A percentile compares a stretch with the other conserved stretches of the same genome.
Evolutionary conservation across 2,888 invertebrate genomes (phyloP).

Genomic region (Cistogaster globosa): DNA sequence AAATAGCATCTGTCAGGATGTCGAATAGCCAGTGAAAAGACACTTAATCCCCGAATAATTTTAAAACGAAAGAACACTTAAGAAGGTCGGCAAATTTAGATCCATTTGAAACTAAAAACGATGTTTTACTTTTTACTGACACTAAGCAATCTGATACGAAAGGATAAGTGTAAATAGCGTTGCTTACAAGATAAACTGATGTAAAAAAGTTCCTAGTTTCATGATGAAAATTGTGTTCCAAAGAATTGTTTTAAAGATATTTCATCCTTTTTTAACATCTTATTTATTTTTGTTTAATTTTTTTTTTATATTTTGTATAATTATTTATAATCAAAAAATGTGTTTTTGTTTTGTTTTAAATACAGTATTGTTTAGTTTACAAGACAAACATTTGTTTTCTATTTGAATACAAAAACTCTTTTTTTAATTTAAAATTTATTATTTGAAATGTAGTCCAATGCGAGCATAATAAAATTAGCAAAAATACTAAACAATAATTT

Average conservation of each 20-base stretch:
- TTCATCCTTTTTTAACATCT: background rate
- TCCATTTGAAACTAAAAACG: too few species aligned
- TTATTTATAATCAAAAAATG: conserved; percentile 52
- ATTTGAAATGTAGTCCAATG: conserved; percentile 35
- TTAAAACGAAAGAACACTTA: too few species aligned
- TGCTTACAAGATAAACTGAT: too few species aligned
- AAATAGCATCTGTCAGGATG: too few species aligned
- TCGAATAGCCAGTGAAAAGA: too few species aligned
- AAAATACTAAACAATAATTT: conserved; percentile 31
- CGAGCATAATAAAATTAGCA: conserved; percentile 12
- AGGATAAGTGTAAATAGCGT: too few species aligned
- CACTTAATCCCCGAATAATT: too few species aligned
- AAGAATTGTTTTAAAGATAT: background rate
- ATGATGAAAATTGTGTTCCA: background rate
- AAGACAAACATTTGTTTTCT: conserved; percentile 21
- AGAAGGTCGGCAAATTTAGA: too few species aligned
- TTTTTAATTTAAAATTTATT: conserved; percentile 29
- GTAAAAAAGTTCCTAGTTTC: too few species aligned
- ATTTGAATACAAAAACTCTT: conserved; percentile 19
- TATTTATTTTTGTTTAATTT: background rate
- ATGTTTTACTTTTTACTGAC: too few species aligned
- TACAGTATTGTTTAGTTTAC: conserved; percentile 55
- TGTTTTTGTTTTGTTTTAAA: conserved; percentile 34
- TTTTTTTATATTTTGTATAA: conserved; percentile 46
- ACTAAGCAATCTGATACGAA: too few species aligned